A percentile compares a stretch with the other conserved stretches of the same genome.
These are phyloP conservation scores for Rhinoderma darwinii DNA, from an alignment of 2,113 vertebrate species.

Conservation along the genomic window DNA sequence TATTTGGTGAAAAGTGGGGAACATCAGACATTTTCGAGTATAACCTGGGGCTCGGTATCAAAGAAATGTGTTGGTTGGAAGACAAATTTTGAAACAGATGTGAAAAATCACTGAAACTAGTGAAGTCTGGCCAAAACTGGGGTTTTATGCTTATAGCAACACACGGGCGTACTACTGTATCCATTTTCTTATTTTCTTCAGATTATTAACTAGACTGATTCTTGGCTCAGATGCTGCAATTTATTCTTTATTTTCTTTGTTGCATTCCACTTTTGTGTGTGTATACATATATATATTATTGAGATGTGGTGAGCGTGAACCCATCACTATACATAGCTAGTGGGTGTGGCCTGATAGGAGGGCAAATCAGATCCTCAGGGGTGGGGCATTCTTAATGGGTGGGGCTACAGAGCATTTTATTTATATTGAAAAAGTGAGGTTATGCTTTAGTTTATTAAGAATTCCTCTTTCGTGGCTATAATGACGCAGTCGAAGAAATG, in stretches of 20 bases:
- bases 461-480: no score
- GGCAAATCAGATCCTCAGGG: no score
- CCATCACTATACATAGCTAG: no score
- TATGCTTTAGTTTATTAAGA: no score
- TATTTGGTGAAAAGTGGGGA: conserved; percentile 16
- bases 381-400: no score
- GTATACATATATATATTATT: no score
- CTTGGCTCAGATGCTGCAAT: conserved; percentile 11
- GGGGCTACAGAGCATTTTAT: no score
- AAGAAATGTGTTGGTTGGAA: conserved; percentile 32
- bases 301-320: no score
- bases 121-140: conserved; percentile 56
- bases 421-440: no score
- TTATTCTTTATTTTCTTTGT: background rate
- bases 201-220: conserved; percentile 53
- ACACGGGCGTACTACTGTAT: conserved; percentile 48
- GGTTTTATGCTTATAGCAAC: conserved; percentile 36
- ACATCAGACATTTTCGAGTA: conserved; percentile 41
- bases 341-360: no score
- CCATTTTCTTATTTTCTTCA: conserved; percentile 48
- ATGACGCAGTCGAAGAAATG: no score
- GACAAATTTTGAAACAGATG: conserved; percentile 56
- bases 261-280: conserved; percentile 21
- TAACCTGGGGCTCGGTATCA: conserved; percentile 53
- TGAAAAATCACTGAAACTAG: conserved; percentile 50